These are phyloP conservation scores for Azemiops feae DNA, from an alignment of 2,113 vertebrate genomes.

Conservation along the genomic window DNA sequence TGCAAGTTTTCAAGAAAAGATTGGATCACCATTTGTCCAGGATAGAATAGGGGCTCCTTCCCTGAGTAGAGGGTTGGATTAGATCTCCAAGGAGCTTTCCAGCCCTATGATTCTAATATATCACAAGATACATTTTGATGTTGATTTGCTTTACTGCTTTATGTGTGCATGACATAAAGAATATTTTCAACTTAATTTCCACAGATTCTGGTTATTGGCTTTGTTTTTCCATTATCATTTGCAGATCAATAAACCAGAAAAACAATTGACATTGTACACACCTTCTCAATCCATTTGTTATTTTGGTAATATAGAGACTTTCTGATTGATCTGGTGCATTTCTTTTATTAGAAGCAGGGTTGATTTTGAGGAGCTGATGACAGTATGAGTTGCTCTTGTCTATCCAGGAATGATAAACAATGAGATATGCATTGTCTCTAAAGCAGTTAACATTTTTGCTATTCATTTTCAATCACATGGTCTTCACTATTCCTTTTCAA, in stretches of 20 bases:
- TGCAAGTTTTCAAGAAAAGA: too few species aligned
- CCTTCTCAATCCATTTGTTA: not conserved
- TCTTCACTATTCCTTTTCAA: not conserved
- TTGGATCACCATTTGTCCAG: too few species aligned
- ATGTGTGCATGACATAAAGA: not conserved
- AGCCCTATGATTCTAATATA: not conserved
- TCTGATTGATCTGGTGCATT: not conserved
- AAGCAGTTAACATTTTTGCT: not conserved
- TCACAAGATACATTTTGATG: not conserved
- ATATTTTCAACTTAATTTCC: not conserved
- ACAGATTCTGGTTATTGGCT: not conserved
- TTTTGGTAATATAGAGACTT: not conserved
- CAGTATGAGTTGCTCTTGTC: not conserved
- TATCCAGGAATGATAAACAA: not conserved
- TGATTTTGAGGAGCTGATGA: not conserved
- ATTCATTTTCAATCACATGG: not conserved
- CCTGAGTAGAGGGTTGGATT: too few species aligned
- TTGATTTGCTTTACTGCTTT: not conserved
- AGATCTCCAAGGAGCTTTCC: too few species aligned
- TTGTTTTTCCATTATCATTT: not conserved
- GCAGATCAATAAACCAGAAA: not conserved
- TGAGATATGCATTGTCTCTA: not conserved
- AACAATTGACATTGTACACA: not conserved
- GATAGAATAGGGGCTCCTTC: too few species aligned
- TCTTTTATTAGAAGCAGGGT: not conserved